Conservation (phyloP, 35 echinoderm and acorn worm genomes). For the Apostichopus parvimensis region DNA sequence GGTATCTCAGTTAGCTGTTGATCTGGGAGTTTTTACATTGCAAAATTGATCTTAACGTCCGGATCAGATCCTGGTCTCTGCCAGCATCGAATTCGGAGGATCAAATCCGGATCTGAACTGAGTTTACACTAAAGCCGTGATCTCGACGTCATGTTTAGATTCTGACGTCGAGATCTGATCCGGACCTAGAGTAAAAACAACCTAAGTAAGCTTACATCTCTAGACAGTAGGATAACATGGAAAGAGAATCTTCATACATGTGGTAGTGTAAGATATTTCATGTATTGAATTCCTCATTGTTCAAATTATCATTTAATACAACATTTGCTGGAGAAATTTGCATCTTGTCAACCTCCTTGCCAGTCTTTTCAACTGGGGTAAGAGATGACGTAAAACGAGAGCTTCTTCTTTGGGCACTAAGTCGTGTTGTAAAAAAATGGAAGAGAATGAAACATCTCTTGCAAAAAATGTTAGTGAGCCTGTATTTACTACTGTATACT, state of each 20-base stretch:
- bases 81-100: too few relatives aligned
- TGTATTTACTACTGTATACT: not conserved
- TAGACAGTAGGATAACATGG: not conserved
- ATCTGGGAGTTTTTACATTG: too few relatives aligned
- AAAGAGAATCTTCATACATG: not conserved
- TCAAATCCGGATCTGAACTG: too few relatives aligned
- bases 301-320: constrained; percentile 4
- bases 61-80: too few relatives aligned
- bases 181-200: too few relatives aligned
- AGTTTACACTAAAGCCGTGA: too few relatives aligned
- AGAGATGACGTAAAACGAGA: not conserved
- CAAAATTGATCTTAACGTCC: too few relatives aligned
- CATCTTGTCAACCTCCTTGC: constrained; percentile 14
- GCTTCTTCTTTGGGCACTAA: constrained; percentile 19
- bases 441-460: not conserved
- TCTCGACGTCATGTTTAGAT: too few relatives aligned
- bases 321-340: too few relatives aligned
- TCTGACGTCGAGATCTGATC: too few relatives aligned
- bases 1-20: too few relatives aligned
- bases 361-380: not conserved
- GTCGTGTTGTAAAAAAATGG: constrained; percentile 29
- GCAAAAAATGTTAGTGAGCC: not conserved
- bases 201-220: not conserved
- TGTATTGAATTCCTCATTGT: constrained; percentile 6
- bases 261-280: constrained; percentile 1